Percentiles rank a stretch among this genome's conserved stretches.
Conservation (phyloP, 2,888 invertebrate species). For the Thecophora atra region DNA sequence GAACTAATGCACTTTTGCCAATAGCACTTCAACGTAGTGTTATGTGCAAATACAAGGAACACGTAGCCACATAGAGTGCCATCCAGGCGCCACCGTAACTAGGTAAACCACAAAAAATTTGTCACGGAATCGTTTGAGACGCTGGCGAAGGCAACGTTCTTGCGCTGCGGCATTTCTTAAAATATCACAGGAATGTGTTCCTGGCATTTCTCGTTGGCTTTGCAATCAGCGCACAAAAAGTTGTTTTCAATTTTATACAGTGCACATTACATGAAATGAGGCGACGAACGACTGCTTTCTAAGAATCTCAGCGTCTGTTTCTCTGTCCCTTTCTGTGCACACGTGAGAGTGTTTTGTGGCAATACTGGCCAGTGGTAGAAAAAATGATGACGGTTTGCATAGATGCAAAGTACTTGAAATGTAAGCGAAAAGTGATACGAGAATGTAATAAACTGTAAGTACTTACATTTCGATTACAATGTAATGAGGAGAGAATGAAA, state of each 20-base stretch:
- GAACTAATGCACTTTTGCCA: conserved; percentile 43
- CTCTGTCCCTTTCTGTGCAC: conserved; percentile 13
- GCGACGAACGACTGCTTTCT: neutral
- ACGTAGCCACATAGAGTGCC: too few relatives aligned
- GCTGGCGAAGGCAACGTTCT: neutral
- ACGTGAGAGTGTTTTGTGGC: conserved; percentile 4
- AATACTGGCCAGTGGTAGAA: too few relatives aligned
- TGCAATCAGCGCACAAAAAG: conserved; percentile 64
- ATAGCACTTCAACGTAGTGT: conserved; percentile 12
- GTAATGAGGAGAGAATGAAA: too few relatives aligned
- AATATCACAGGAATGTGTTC: conserved; percentile 23
- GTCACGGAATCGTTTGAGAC: neutral
- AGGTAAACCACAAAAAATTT: neutral
- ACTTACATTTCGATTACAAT: too few relatives aligned
- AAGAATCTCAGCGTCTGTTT: too few relatives aligned
- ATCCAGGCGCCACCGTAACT: neutral
- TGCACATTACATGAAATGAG: conserved; percentile 52
- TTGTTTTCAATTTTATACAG: conserved; percentile 64
- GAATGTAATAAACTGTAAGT: too few relatives aligned
- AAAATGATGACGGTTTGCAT: too few relatives aligned
- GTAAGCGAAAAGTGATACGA: too few relatives aligned
- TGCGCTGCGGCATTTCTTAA: conserved; percentile 19
- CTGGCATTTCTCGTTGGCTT: conserved; percentile 39
- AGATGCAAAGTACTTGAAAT: too few relatives aligned
- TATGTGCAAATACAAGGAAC: conserved; percentile 18